These are phyloP conservation scores for Gibbula magus DNA, from an alignment of 2,888 invertebrate genomes.

Conservation along the genomic window DNA sequence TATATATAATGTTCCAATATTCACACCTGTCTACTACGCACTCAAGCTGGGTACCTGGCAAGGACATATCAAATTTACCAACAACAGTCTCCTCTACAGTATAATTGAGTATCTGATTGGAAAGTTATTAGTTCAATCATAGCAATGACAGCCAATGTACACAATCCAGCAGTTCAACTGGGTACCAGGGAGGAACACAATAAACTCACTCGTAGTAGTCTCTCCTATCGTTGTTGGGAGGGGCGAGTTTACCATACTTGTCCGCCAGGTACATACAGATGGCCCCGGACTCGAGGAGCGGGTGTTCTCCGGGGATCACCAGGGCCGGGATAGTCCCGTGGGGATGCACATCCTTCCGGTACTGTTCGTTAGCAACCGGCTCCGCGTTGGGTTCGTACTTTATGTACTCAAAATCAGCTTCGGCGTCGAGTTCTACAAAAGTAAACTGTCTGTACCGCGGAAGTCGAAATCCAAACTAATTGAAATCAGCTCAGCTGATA, in stretches of 20 bases:
- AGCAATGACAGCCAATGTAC: too few relatives aligned
- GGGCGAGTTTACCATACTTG: constrained; percentile 51
- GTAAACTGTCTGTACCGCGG: too few relatives aligned
- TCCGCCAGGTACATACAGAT: constrained; percentile 66
- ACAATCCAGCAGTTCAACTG: too few relatives aligned
- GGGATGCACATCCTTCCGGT: constrained; percentile 46
- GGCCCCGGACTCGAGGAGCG: constrained; percentile 63
- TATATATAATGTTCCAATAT: too few relatives aligned
- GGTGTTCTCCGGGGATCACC: constrained; percentile 52
- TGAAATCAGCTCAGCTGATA: too few relatives aligned
- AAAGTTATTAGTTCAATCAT: too few relatives aligned
- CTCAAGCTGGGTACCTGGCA: too few relatives aligned
- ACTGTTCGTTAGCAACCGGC: constrained; percentile 15
- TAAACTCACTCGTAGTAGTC: constrained; percentile 54
- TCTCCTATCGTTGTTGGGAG: constrained; percentile 42
- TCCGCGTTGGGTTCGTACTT: constrained; percentile 34
- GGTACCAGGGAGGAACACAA: constrained; percentile 30
- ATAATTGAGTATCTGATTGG: too few relatives aligned
- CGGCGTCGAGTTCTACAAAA: constrained; percentile 48
- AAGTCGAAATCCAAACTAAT: too few relatives aligned
- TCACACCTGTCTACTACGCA: too few relatives aligned
- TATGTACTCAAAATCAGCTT: constrained; percentile 43
- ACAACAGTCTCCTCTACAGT: too few relatives aligned
- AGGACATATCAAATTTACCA: too few relatives aligned
- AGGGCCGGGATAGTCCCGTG: constrained; percentile 55